Evolutionary conservation across 1,140 invertebrate genomes (phyloP).

Genomic region (Cyclina sinensis): DNA sequence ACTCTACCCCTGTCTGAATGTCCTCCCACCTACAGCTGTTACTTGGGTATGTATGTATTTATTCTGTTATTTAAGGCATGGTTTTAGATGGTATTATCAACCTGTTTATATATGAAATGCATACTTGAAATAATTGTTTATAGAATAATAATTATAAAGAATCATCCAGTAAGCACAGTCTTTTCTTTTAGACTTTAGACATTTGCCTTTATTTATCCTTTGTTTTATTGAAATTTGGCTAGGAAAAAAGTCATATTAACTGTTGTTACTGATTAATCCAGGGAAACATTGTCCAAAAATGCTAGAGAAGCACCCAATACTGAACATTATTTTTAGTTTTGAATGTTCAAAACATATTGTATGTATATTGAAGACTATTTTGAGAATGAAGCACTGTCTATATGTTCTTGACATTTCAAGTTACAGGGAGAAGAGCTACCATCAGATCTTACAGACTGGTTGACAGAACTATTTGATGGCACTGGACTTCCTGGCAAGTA

Average conservation of each 20-base stretch:
- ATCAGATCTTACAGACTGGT: conserved; percentile 1
- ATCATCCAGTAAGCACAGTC: too few species aligned
- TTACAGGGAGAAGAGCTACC: not conserved
- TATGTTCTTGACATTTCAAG: not conserved
- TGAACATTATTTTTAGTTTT: not conserved
- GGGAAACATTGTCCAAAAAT: not conserved
- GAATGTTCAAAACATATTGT: not conserved
- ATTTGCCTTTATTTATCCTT: too few species aligned
- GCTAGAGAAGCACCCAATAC: not conserved
- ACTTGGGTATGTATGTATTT: conserved; percentile 22
- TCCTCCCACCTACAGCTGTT: conserved; percentile 22
- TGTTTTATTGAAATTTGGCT: too few species aligned
- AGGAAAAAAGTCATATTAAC: too few species aligned
- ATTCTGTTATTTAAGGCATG: too few species aligned
- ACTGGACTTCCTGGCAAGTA: not conserved
- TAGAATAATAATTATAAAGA: too few species aligned
- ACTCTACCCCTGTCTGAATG: not conserved
- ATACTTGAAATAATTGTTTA: too few species aligned
- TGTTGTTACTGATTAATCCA: not conserved
- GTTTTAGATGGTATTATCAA: too few species aligned
- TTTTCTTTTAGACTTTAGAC: too few species aligned
- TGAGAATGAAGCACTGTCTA: too few species aligned
- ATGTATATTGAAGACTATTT: not conserved
- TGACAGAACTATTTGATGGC: not conserved
- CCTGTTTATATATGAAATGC: too few species aligned